Evolutionary conservation across 1,140 invertebrate species (phyloP).

Genomic region (Pemphigus obesinymphae): DNA sequence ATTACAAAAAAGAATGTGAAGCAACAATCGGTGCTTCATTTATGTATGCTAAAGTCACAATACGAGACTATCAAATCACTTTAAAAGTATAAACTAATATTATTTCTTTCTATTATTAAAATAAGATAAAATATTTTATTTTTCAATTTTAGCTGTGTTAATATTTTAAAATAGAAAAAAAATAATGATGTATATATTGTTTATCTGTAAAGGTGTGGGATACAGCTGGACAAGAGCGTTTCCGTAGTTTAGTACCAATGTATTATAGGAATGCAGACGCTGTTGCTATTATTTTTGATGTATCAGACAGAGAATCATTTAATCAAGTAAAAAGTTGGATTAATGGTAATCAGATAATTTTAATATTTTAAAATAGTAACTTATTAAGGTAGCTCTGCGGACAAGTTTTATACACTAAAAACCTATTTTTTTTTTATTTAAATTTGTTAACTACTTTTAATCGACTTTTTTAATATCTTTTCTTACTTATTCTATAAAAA

Average conservation of each 20-base stretch:
- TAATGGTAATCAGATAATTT: conserved; percentile 51
- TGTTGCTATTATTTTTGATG: conserved; percentile 80
- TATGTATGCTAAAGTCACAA: conserved; percentile 35
- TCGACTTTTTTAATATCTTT: too few relatives aligned
- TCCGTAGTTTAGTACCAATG: conserved; percentile 83
- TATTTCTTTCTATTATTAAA: background rate
- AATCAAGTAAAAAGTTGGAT: conserved; percentile 73
- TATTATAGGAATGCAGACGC: conserved; percentile 86
- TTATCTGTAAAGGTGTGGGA: conserved; percentile 77
- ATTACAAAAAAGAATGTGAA: conserved; percentile 17
- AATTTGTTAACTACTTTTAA: too few relatives aligned
- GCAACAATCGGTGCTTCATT: conserved; percentile 36
- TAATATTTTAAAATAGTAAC: background rate
- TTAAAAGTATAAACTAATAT: conserved; percentile 27
- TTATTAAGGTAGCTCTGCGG: too few relatives aligned
- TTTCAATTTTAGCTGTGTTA: background rate
- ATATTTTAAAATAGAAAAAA: background rate
- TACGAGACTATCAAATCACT: conserved; percentile 26
- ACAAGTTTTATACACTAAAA: too few relatives aligned
- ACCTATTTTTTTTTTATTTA: too few relatives aligned
- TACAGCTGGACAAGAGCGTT: conserved; percentile 81
- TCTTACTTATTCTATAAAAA: too few relatives aligned
- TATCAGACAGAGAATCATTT: conserved; percentile 70
- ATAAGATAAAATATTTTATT: background rate
- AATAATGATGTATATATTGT: background rate